phyloP scores from a whole-genome alignment of 2,113 vertebrate genomes.

The Gambusia affinis region DNA sequence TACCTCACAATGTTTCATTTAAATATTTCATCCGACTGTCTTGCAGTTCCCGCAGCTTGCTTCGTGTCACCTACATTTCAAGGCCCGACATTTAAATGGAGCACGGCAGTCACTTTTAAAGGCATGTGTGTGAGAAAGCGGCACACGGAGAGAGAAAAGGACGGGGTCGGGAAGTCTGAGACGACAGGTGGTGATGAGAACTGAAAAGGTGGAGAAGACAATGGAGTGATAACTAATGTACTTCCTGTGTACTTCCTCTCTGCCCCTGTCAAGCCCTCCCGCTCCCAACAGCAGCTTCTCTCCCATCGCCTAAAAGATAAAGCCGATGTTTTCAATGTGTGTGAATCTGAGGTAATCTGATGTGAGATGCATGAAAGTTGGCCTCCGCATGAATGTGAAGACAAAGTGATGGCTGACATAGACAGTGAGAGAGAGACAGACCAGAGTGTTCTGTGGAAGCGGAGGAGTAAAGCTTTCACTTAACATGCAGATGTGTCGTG shows the following conservation, averaged over 20 bases:
- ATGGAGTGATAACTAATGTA: conserved; percentile 93
- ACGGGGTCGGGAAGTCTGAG: conserved; percentile 44
- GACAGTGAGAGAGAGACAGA: conserved; percentile 41
- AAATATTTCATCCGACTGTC: conserved; percentile 98
- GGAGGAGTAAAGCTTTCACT: conserved; percentile 76
- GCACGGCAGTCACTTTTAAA: conserved; percentile 83
- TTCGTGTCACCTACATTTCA: conserved; percentile 91
- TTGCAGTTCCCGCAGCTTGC: conserved; percentile 84
- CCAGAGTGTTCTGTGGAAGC: conserved; percentile 83
- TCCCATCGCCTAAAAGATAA: conserved; percentile 66
- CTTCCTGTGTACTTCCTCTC: conserved; percentile 89
- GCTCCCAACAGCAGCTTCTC: conserved; percentile 25
- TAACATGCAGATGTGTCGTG: conserved; percentile 78
- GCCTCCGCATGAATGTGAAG: conserved; percentile 32
- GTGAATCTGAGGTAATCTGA: conserved; percentile 41
- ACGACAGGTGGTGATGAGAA: conserved; percentile 74
- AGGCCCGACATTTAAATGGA: conserved; percentile 85
- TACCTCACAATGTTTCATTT: conserved; percentile 84
- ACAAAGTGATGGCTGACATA: conserved; percentile 41
- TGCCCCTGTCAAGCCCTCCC: conserved; percentile 84
- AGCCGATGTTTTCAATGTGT: conserved; percentile 47
- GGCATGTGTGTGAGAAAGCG: conserved; percentile 47
- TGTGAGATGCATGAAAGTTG: conserved; percentile 38
- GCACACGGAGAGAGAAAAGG: conserved; percentile 27
- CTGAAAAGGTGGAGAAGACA: conserved; percentile 82